Base-by-base conservation (phyloP, 2,888 invertebrate species). In the Eristalis arbustorum region DNA sequence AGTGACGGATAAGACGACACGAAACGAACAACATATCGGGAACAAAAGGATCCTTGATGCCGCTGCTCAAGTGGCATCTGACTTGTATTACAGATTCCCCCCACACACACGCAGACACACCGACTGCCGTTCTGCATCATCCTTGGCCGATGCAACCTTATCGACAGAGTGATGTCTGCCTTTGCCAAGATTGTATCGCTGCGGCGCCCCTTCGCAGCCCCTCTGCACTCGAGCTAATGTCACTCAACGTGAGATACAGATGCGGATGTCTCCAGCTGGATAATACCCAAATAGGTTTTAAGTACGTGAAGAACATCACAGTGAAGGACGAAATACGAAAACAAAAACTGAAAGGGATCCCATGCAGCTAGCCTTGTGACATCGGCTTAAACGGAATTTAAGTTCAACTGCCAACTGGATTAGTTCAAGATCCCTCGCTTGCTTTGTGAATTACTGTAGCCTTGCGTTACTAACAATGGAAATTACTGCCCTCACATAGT, bases 61-160 rank as follows among this genome's bases (percentile, higher is more conserved):
- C 59, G 78, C 66, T 82, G 77, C 83, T 74, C 66, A 87, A 87
- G 85, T 83, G 66, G 64, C 37, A 82, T 82, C 76, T 63, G 68
- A 72, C n/a, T 37, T 66, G 71, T 63, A 76, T 66, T n/a, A 62
- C 56, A 1, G 67, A 61, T 84, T 67, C 67, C 10, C 40, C n/a
- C 1, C 40, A 13, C 42, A 14, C 63, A 31, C 31, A 31, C 6
- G 3, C 25, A 2, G 25, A 25, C 25, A 25, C 25, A 25, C 62
- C 28, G 62, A 66, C 56, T 73, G 61, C 34, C 78, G 74, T 18
- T 49, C 80, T 34, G 23, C 77, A 74, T 64, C 77, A 77, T 77
- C 77, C 85, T 74, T 85, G 82, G 77, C 66, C 69, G 69, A 64
- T 82, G 31, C 61, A 8, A 66, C 59, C 62, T 64, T 59, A 77